Evolutionary conservation across 2,113 vertebrate genomes (phyloP).

Genomic region (Zosterops japonicus): DNA sequence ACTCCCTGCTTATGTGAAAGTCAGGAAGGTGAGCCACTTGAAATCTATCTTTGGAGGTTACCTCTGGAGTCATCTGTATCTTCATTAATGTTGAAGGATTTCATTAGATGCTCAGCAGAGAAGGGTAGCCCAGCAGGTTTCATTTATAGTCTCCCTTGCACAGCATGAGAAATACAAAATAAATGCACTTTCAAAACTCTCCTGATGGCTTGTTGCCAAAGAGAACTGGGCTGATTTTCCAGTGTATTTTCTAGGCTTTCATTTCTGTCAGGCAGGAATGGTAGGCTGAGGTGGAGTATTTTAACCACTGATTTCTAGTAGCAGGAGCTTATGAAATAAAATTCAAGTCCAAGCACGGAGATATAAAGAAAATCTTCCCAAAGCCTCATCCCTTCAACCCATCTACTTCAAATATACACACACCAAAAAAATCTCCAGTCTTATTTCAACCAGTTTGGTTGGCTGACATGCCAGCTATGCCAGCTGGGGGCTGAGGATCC

Average conservation of each 20-base stretch:
- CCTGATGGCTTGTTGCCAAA: background rate
- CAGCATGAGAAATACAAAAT: background rate
- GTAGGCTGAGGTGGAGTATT: background rate
- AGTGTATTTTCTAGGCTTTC: background rate
- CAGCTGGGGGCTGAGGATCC: background rate
- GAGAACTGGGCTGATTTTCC: background rate
- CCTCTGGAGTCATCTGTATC: background rate
- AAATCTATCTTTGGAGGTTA: background rate
- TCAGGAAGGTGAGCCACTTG: background rate
- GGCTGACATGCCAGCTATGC: rapidly evolving
- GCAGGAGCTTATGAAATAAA: background rate
- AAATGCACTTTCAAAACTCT: background rate
- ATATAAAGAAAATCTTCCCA: background rate
- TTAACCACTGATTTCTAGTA: background rate
- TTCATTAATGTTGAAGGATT: background rate
- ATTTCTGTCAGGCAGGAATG: background rate
- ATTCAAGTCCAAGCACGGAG: background rate
- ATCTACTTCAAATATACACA: background rate
- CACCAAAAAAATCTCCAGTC: background rate
- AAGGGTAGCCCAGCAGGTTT: background rate
- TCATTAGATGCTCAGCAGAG: background rate
- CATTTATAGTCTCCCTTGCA: background rate
- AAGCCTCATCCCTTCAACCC: background rate
- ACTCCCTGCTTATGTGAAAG: background rate
- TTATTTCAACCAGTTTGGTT: background rate